Base-by-base conservation (phyloP, 2,113 vertebrate species). In the Coturnix japonica region DNA sequence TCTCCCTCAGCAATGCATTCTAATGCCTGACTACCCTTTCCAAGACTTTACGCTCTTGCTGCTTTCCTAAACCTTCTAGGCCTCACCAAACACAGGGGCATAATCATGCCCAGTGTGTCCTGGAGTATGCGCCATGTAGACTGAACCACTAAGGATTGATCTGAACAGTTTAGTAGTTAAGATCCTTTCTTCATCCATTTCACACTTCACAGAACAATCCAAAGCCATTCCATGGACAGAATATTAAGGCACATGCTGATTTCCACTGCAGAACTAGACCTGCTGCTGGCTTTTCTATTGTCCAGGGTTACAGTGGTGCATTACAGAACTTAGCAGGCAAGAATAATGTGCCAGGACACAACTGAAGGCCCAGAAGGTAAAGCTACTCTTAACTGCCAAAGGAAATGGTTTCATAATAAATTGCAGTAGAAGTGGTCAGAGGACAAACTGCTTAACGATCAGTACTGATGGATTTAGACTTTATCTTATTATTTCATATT, bases 401-500 rank as follows among this genome's bases (percentile, higher is more conserved):
- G 2, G 33, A 4, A 82, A 59, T 31, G 2, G 0, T 17, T 53
- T 79, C 85, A n/a, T 87, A 31, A 79, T 30, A 46, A 33, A 26
- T 76, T 72, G 21, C 6, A 44, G 26, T 7, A 47, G 18, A 72
- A 82, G 14, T 9, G 2, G 2, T 64, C 23, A 46, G 47, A 76
- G 18, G 28, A 15, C 54, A 49, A 59, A 63, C 13, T 88, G 8
- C 4, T 35, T 64, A 72, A 30, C 2, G 51, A 91, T 7, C 6
- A 2, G 3, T 22, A 53, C 0, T 22, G 13, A 12, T 5, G 57
- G 13, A 78, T 41, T 57, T 54, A 35, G 0, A 3, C 26, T 88
- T 92, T 60, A 18, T 51, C 19, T 44, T 37, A 80, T 8, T 5
- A 30, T 15, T 44, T 71, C 23, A 30, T 46, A 37, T 26, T 41